Evolutionary conservation across 2,888 invertebrate species (phyloP).

Genomic region (Athalia rosae): DNA sequence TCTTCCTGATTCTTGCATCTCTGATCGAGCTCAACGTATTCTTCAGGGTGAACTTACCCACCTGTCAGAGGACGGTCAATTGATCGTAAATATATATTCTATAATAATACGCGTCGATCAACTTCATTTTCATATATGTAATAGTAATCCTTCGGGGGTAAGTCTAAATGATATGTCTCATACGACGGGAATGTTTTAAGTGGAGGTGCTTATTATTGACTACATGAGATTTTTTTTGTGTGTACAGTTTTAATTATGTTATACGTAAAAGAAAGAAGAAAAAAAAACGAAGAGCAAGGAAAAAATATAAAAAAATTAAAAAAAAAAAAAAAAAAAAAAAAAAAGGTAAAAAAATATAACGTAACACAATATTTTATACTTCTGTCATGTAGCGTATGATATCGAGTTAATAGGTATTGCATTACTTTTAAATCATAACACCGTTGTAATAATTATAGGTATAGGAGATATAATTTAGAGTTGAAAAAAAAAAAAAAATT

Average conservation of each 20-base stretch:
- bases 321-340: constrained; percentile 1
- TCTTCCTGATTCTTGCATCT: constrained; percentile 90
- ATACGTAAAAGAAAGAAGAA: constrained; percentile 34
- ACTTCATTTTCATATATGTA: constrained; percentile 41
- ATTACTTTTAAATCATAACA: constrained; percentile 46
- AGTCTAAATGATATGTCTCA: constrained; percentile 14
- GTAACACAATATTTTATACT: constrained; percentile 50
- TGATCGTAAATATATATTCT: constrained; percentile 57
- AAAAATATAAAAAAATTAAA: constrained; percentile 2
- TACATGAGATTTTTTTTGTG: constrained; percentile 47
- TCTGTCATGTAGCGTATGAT: constrained; percentile 47
- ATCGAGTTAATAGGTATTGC: constrained; percentile 39
- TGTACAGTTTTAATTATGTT: constrained; percentile 49
- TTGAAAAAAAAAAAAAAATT: not conserved
- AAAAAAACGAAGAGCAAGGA: not conserved
- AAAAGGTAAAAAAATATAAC: constrained; percentile 19
- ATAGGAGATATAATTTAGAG: constrained; percentile 14
- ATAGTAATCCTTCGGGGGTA: constrained; percentile 17
- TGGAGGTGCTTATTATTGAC: constrained; percentile 48
- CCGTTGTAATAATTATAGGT: constrained; percentile 17
- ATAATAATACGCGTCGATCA: constrained; percentile 39
- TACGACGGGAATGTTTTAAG: constrained; percentile 32
- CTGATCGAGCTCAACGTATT: constrained; percentile 95
- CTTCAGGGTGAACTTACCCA: constrained; percentile 92
- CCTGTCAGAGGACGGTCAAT: constrained; percentile 78